Evolutionary conservation across 2,797 vertebrate genomes (phyloP).

Genomic region (Merluccius polli): DNA sequence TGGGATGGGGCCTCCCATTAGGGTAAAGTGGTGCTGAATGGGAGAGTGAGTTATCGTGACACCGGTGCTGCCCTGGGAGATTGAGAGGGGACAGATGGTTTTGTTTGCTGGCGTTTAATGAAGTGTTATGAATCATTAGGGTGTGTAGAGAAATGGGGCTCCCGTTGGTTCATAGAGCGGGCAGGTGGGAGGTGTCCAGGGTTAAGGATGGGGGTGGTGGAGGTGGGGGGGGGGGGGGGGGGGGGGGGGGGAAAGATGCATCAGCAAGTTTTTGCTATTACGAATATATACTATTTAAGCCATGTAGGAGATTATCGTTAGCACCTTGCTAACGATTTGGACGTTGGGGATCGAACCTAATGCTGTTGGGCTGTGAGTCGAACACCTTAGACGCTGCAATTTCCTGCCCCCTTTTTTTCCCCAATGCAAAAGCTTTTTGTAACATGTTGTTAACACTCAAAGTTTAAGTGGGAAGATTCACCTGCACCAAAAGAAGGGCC

Average conservation of each 20-base stretch:
- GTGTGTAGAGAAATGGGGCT: conserved; percentile 43
- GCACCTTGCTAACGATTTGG: not conserved
- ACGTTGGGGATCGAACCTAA: not conserved
- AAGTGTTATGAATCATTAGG: conserved; percentile 60
- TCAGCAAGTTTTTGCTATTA: not conserved
- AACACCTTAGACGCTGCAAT: not conserved
- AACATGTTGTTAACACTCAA: not conserved
- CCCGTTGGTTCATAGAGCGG: conserved; percentile 28
- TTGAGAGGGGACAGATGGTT: conserved; percentile 64
- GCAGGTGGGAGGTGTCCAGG: conserved; percentile 20
- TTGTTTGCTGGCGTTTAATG: conserved; percentile 63
- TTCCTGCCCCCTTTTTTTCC: not conserved
- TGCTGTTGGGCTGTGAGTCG: not conserved
- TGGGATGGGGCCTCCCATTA: conserved; percentile 64
- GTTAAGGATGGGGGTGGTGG: not conserved
- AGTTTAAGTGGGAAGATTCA: not conserved
- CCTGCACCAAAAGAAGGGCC: not conserved
- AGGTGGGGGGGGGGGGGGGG: not conserved
- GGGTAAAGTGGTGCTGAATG: conserved; percentile 62
- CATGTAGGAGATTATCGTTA: not conserved
- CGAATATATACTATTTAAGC: no score
- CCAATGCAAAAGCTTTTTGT: not conserved
- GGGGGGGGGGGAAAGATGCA: not conserved
- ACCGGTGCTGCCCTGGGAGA: conserved; percentile 57
- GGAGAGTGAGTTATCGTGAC: conserved; percentile 64